These are phyloP conservation scores for Siniperca knerii DNA, from an alignment of 2,113 vertebrate species.

Conservation along the genomic window DNA sequence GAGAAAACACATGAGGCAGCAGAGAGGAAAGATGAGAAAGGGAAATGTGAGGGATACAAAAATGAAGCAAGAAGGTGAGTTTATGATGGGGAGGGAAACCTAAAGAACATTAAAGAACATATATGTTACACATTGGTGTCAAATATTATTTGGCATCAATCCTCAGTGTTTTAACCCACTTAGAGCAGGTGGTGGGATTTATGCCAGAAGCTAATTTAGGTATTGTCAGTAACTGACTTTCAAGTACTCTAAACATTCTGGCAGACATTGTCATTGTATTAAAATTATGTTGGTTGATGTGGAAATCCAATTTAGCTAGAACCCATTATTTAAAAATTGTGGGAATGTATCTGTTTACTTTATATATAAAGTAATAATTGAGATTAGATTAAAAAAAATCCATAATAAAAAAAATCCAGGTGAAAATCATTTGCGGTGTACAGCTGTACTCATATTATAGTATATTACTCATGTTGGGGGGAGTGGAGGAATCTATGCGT, in stretches of 20 bases:
- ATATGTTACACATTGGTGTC: neutral
- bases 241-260: neutral
- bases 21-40: constrained; percentile 47
- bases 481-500: neutral
- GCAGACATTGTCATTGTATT: neutral
- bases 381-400: too few species aligned
- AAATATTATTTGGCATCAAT: neutral
- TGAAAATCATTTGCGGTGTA: neutral
- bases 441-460: neutral
- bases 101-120: neutral
- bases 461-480: neutral
- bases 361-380: neutral
- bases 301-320: neutral
- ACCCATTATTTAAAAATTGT: neutral
- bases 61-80: constrained; percentile 11
- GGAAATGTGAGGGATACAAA: constrained; percentile 33
- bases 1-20: constrained; percentile 32
- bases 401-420: neutral
- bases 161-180: neutral
- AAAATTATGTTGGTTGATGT: neutral
- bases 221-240: neutral
- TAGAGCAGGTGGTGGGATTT: neutral
- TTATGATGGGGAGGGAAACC: neutral
- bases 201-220: neutral
- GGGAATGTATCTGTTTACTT: neutral